Base-by-base conservation (phyloP, 1,140 invertebrate species). In the Euwallacea similis region DNA sequence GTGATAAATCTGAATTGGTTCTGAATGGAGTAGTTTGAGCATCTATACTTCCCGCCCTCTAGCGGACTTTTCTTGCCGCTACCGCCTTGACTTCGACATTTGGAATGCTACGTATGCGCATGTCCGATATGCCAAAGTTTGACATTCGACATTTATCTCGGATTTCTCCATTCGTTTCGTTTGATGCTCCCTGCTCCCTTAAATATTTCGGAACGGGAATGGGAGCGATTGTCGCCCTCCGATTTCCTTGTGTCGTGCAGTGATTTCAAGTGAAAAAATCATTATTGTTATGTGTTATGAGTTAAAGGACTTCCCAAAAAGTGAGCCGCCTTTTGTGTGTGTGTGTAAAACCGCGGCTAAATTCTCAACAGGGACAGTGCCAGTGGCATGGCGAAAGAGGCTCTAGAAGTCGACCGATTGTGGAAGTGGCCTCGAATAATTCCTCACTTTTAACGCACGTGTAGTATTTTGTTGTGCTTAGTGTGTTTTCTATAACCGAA, bases 391-490 rank as follows among this genome's bases (percentile, higher is more conserved):
- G 59, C 59, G 42, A 10, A 33, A 56, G 59, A 42, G 33, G 33
- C 21, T 33, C 21, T 59, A 13, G n/a, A 33, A 61, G 11, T 61
- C 59, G 33, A 44, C 9, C 21, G 33, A n/a, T 13, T 61, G 21
- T 42, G 42, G 46, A 47, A 50, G 46, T 64, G 56, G 65, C 62
- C 63, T 42, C 60, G 13, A 55, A 42, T 66, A 15, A 50, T 56
- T 42, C 13, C 43, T n/a, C 10, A 56, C 11, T 60, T 63, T 62
- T 59, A 59, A 68, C 44, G 62, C 71, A 67, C 71, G 71, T 72
- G 71, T 62, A 46, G 53, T 68, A 55, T 63, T 67, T 55, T 41
- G 42, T 68, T 61, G 63, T 60, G 11, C 9, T 46, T 54, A 11
- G 8, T 16, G 15, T 9, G 42, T 21, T 54, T 15, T 10, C 41